Evolutionary conservation across 2,888 invertebrate genomes (phyloP), one percentile per base, ranked within the genome.

Genomic region (Liodrosophila aerea): DNA sequence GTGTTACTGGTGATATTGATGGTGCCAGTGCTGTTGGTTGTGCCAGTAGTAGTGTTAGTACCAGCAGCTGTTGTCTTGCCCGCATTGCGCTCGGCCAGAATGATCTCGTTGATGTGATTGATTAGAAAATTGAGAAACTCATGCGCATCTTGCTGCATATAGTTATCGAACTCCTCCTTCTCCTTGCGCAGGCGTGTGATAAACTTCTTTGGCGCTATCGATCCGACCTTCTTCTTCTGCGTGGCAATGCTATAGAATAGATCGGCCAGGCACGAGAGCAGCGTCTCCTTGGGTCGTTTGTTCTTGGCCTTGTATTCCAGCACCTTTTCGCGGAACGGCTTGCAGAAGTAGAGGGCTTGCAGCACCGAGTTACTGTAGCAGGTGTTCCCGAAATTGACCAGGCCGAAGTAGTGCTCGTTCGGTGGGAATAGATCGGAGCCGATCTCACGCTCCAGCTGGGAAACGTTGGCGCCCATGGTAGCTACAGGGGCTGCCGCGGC

Each of bases 61-160:
- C n/a, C n/a, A n/a, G n/a, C 22, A 2, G 22, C 22, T 22, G 22
- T 2, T 18, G 18, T 5, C 27, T 33, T 53, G 9, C 77, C 85
- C 1, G 85, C 73, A 68, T 90, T 90, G 9, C 90, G 82, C 52
- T 90, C 92, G 94, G 97, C 97, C 91, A 98, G 92, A 87, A 99
- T 96, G 85, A 98, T 97, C 92, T 98, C 98, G 91, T 98, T 98
- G 87, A 98, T 98, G 88, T 98, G 97, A 91, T 99, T 99, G 71
- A 99, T 96, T 66, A 99, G 93, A 91, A 99, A 99, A 91, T 99
- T 99, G 68, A 99, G 93, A 92, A 99, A 99, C 90, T 99, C 99
- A 90, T 99, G 99, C 44, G 99, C 99, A 94, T 99, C 99, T 91
- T 99, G 99, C 91, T 99, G 99, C 96, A 98, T 97, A 88, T 98